Conservation (phyloP, 2,797 vertebrate species). For the Threskiornis aethiopicus region DNA sequence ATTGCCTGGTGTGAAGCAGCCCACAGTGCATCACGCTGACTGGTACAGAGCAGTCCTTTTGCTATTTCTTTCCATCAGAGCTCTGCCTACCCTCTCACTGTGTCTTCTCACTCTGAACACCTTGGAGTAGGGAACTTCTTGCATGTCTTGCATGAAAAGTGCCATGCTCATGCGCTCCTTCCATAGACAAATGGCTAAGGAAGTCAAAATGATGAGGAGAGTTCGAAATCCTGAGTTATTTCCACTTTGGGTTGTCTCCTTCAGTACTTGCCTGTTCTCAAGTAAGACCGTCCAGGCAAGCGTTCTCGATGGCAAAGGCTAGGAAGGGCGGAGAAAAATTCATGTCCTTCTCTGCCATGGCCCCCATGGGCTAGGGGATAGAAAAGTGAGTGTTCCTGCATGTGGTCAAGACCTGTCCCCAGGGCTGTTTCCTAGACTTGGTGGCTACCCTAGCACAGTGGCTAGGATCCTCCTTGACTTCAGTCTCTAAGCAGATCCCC, state of each 20-base stretch:
- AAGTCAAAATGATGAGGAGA: background rate
- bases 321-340: background rate
- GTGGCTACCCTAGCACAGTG: background rate
- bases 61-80: background rate
- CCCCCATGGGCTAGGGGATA: background rate
- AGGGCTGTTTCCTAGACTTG: background rate
- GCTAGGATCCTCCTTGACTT: background rate
- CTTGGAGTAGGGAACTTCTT: background rate
- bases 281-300: background rate
- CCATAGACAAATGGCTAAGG: background rate
- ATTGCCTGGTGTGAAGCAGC: background rate
- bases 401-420: background rate
- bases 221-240: background rate
- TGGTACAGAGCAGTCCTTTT: background rate
- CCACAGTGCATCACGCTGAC: background rate
- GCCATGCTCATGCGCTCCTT: rapidly evolving
- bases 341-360: background rate
- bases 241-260: background rate
- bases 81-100: background rate
- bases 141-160: background rate
- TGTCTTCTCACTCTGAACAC: background rate
- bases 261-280: background rate
- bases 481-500: background rate
- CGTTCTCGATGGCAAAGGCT: background rate
- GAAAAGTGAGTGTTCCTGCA: background rate